Conservation (phyloP, 2,797 vertebrate species). For the Novumbra hubbsi region DNA sequence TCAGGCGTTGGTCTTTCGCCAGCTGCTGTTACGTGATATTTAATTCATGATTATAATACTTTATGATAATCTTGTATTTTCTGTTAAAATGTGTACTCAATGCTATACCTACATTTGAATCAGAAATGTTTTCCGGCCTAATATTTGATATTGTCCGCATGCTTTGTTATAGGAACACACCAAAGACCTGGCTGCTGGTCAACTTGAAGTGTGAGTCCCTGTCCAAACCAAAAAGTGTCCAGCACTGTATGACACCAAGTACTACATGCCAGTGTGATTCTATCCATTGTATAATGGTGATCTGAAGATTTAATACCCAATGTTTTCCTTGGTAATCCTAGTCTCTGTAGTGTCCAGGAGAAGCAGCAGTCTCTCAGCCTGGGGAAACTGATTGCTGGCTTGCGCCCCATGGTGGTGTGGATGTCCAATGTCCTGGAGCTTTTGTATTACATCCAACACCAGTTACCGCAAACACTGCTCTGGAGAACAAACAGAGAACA, state of each 20-base stretch:
- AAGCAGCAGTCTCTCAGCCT: slow-evolving; percentile 31
- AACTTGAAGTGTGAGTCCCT: slow-evolving; percentile 69
- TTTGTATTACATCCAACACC: slow-evolving; percentile 76
- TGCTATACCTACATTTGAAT: not conserved
- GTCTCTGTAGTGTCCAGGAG: slow-evolving; percentile 30
- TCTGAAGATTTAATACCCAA: not conserved
- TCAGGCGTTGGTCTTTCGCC: too few species aligned
- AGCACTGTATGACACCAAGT: not conserved
- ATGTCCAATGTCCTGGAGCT: slow-evolving; percentile 80
- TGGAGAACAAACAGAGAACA: slow-evolving; percentile 56
- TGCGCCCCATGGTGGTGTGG: slow-evolving; percentile 75
- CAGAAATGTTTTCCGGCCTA: not conserved
- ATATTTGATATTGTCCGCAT: slow-evolving; percentile 4
- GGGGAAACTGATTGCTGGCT: slow-evolving; percentile 57
- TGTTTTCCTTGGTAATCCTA: slow-evolving; percentile 10
- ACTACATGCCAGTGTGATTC: not conserved
- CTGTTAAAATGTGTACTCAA: not conserved
- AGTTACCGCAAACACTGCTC: slow-evolving; percentile 71
- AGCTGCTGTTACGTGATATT: not conserved
- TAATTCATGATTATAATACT: not conserved
- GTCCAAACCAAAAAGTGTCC: not conserved
- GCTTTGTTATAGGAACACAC: slow-evolving; percentile 67
- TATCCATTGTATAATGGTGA: not conserved
- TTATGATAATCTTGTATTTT: slow-evolving; percentile 2
- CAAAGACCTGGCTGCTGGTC: slow-evolving; percentile 65